A percentile compares a stretch with the other conserved stretches of the same genome.
Evolutionary conservation across 2,113 vertebrate species (phyloP).

Genomic region (Puffinus mauretanicus): DNA sequence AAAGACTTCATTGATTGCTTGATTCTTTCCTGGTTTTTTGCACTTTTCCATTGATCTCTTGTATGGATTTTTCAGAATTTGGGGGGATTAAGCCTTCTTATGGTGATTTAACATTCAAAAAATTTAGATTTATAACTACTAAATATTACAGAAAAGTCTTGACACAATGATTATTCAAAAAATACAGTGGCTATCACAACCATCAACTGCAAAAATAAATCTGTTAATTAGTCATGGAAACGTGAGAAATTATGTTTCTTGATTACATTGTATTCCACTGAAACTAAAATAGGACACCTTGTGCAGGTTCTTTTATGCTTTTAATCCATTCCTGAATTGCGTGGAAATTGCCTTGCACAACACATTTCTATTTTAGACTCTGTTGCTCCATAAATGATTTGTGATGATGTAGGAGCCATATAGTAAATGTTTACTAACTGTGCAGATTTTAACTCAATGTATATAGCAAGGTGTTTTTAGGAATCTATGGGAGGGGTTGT

Average conservation of each 20-base stretch:
- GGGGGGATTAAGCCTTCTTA: not conserved
- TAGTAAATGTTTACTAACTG: not conserved
- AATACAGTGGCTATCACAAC: not conserved
- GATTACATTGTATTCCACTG: not conserved
- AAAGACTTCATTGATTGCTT: not conserved
- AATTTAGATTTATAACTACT: not conserved
- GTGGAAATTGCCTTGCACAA: not conserved
- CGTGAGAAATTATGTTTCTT: not conserved
- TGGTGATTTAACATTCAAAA: not conserved
- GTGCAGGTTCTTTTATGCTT: not conserved
- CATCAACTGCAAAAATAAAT: not conserved
- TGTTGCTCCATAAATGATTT: not conserved
- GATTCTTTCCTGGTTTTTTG: not conserved
- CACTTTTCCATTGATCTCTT: not conserved
- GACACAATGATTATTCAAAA: not conserved
- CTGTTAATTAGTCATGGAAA: not conserved
- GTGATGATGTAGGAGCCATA: not conserved
- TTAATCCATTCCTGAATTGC: not conserved
- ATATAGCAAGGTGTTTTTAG: not conserved
- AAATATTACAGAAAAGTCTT: not conserved
- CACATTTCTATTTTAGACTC: not conserved
- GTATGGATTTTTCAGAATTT: not conserved
- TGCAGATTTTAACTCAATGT: not conserved
- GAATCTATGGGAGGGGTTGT: not conserved
- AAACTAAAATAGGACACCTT: not conserved